A percentile compares a stretch with the other conserved stretches of the same genome.
phyloP scores from a whole-genome alignment of 2,113 vertebrate species.

The Clarias magur region DNA sequence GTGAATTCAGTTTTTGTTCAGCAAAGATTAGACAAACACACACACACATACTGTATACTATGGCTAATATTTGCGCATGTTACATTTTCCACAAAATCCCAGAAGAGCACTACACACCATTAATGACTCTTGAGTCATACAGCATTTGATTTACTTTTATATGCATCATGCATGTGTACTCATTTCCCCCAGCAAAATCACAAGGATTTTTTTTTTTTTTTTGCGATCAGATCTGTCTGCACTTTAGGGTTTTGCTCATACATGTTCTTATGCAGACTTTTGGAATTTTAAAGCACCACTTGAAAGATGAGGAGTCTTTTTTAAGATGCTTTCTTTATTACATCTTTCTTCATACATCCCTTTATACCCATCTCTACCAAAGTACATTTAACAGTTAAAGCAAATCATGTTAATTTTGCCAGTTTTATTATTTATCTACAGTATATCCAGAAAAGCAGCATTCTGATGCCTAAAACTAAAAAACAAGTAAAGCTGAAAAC shows the following conservation, averaged over 20 bases:
- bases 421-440: background rate
- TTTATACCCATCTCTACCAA: background rate
- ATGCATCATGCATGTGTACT: background rate
- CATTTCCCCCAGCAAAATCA: background rate
- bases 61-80: background rate
- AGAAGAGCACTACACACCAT: background rate
- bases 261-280: background rate
- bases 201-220: background rate
- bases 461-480: background rate
- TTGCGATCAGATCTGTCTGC: background rate
- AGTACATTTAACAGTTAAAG: background rate
- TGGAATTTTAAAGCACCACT: background rate
- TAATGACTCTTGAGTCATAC: background rate
- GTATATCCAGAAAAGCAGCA: background rate
- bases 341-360: too few relatives aligned
- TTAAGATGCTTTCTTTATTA: background rate
- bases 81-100: slow-evolving; percentile 4
- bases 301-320: background rate
- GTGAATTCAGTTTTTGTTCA: background rate
- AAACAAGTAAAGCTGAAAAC: background rate
- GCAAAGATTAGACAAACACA: background rate
- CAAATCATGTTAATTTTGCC: background rate
- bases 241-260: background rate
- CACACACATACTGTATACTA: background rate
- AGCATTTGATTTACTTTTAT: background rate